Percentiles rank a stretch among this genome's conserved stretches.
These are phyloP conservation scores for Enteromius trimaculatus DNA, from an alignment of 2,797 vertebrate species.

Conservation along the genomic window DNA sequence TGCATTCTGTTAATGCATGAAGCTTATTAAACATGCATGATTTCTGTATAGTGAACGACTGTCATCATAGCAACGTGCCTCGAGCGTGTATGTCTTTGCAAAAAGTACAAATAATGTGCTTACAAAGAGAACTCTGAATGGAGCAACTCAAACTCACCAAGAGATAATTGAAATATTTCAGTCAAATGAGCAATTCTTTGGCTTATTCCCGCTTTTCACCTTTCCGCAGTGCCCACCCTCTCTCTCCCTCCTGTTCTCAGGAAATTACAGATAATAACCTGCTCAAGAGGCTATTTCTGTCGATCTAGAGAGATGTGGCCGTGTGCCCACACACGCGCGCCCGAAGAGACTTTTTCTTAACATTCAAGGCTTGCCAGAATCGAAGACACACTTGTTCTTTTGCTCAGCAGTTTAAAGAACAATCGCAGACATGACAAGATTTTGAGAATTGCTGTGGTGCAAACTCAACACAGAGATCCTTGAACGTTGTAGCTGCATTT, in stretches of 20 bases:
- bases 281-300: slow-evolving; percentile 48
- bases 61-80: slow-evolving; percentile 79
- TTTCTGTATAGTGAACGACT: slow-evolving; percentile 59
- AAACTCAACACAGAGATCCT: not conserved
- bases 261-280: slow-evolving; percentile 44
- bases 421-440: not conserved
- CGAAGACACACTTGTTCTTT: not conserved
- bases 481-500: not conserved
- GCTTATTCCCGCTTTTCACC: not conserved
- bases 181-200: slow-evolving; percentile 1
- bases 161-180: not conserved
- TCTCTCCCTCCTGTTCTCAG: slow-evolving; percentile 25
- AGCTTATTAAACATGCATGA: slow-evolving; percentile 44
- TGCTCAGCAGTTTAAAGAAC: not conserved
- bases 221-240: not conserved
- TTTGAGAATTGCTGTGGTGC: not conserved
- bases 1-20: not conserved
- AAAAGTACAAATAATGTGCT: slow-evolving; percentile 14
- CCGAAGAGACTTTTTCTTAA: not conserved
- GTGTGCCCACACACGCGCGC: slow-evolving; percentile 33
- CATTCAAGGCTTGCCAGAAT: not conserved
- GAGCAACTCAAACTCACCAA: not conserved
- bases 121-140: not conserved
- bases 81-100: slow-evolving; percentile 53
- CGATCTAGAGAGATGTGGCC: slow-evolving; percentile 27